Percentiles rank a stretch among this genome's conserved stretches.
Conservation (phyloP, 1,140 invertebrate genomes). For the Danaus plexippus region DNA sequence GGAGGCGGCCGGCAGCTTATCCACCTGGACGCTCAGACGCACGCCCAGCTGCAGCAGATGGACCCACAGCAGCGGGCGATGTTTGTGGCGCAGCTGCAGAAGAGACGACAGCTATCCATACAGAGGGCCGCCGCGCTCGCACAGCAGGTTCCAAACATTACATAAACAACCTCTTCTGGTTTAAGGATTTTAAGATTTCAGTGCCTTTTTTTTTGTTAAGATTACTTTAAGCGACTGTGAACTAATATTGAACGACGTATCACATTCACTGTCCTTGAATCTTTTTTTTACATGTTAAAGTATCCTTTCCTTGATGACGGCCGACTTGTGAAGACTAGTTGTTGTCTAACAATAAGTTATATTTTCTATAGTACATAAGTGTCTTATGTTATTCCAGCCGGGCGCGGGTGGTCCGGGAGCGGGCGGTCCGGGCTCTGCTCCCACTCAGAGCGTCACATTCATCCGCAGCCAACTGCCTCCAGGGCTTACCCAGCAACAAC, state of each 20-base stretch:
- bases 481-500: conserved; percentile 76
- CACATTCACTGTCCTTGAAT: too few relatives aligned
- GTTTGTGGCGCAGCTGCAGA: conserved; percentile 83
- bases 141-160: conserved; percentile 45
- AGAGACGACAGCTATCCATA: conserved; percentile 74
- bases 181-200: too few relatives aligned
- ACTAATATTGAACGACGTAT: too few relatives aligned
- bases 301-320: too few relatives aligned
- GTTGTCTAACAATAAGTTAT: too few relatives aligned
- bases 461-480: conserved; percentile 75
- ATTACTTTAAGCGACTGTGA: too few relatives aligned
- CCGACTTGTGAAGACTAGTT: too few relatives aligned
- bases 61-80: conserved; percentile 82
- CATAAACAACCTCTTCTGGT: too few relatives aligned
- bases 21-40: conserved; percentile 84
- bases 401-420: conserved; percentile 48
- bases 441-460: conserved; percentile 67
- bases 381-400: conserved; percentile 30
- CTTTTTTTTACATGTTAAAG: too few relatives aligned
- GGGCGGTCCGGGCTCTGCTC: conserved; percentile 43
- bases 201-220: conserved; percentile 6
- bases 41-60: conserved; percentile 87
- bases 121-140: conserved; percentile 62
- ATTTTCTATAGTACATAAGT: too few relatives aligned
- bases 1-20: conserved; percentile 76